Conservation (phyloP, 2,888 invertebrate genomes). For the Drosophila subsilvestris region DNA sequence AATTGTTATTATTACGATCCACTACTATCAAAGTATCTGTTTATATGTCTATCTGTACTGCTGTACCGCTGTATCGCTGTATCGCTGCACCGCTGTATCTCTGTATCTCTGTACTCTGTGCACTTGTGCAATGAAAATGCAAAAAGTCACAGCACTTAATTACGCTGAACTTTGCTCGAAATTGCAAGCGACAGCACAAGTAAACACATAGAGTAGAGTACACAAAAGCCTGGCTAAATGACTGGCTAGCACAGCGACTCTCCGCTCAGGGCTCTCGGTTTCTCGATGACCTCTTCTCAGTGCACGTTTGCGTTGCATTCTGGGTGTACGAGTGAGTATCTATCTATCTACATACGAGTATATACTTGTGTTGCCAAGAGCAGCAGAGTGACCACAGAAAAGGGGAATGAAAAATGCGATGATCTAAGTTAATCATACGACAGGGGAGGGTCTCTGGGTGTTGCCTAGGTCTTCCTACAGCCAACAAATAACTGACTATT, state of each 20-base stretch:
- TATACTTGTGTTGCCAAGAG: background rate
- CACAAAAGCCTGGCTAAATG: constrained; percentile 19
- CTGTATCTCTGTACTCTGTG: background rate
- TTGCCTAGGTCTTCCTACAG: too few relatives aligned
- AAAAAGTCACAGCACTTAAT: constrained; percentile 61
- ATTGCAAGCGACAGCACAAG: constrained; percentile 40
- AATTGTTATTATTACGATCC: constrained; percentile 49
- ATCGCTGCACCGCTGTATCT: background rate
- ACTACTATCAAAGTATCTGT: constrained; percentile 10
- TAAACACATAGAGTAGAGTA: constrained; percentile 8
- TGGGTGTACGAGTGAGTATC: background rate
- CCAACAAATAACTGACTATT: background rate
- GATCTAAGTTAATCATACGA: background rate
- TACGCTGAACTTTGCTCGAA: constrained; percentile 72
- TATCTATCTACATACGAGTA: too few relatives aligned
- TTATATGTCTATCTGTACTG: too few relatives aligned
- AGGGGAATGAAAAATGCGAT: background rate
- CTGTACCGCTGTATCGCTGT: background rate
- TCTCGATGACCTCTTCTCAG: constrained; percentile 64
- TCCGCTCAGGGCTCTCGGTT: constrained; percentile 34
- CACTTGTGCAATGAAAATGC: constrained; percentile 54
- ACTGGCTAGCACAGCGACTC: constrained; percentile 1
- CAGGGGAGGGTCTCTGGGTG: background rate
- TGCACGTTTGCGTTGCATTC: constrained; percentile 21
- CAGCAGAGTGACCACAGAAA: background rate